Conservation (phyloP, 2,888 invertebrate genomes). For the Opisthograptis luteolata region DNA sequence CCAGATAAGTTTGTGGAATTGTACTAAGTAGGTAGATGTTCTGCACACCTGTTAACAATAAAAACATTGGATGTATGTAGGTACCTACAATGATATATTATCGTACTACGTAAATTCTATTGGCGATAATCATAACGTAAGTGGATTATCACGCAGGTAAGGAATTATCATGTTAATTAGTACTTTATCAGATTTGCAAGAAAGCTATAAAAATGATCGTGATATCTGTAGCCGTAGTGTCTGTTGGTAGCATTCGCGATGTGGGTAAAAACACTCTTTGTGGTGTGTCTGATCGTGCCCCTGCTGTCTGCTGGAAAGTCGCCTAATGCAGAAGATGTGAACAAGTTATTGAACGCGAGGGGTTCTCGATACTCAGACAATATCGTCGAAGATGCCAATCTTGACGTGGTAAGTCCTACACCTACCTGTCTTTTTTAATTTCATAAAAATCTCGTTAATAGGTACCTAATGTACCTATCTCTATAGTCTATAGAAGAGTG, state of each 20-base stretch:
- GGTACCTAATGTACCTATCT: too few species aligned
- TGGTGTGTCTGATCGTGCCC: conserved; percentile 33
- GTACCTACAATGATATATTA: too few species aligned
- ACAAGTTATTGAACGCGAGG: conserved; percentile 43
- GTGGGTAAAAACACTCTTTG: conserved; percentile 34
- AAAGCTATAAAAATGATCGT: conserved; percentile 45
- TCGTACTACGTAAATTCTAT: not conserved
- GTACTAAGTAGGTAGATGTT: too few species aligned
- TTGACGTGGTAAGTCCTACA: conserved; percentile 67
- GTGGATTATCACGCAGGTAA: conserved; percentile 16
- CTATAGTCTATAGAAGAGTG: too few species aligned
- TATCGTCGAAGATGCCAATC: conserved; percentile 64
- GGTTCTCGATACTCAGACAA: conserved; percentile 54
- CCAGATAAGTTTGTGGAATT: too few species aligned
- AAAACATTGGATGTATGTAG: too few species aligned
- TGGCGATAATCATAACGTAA: not conserved
- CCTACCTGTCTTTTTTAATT: too few species aligned
- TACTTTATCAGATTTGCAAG: conserved; percentile 39
- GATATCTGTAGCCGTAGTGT: not conserved
- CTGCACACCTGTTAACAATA: too few species aligned
- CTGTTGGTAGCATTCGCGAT: conserved; percentile 33
- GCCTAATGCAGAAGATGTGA: conserved; percentile 51
- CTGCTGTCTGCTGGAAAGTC: conserved; percentile 43
- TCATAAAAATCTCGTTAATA: too few species aligned
- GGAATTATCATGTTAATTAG: conserved; percentile 33